phyloP scores from a whole-genome alignment of 2,113 vertebrate species.

The Microtus pennsylvanicus region DNA sequence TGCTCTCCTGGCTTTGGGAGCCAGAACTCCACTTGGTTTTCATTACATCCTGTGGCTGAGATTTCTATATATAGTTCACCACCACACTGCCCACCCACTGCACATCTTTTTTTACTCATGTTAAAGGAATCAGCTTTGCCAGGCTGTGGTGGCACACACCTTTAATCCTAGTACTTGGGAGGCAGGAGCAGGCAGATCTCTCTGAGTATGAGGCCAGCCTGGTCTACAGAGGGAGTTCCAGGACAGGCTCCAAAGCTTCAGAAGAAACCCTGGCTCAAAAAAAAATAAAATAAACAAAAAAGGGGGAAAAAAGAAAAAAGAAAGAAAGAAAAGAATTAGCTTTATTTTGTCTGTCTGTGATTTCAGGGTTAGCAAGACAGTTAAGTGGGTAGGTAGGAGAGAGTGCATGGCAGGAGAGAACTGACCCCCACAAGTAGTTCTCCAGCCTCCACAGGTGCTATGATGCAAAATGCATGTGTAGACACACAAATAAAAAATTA shows the following conservation, averaged over 20 bases:
- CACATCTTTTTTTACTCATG: constrained; percentile 10
- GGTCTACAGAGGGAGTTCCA: too few relatives aligned
- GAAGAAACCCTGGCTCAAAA: too few relatives aligned
- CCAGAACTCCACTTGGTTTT: not conserved
- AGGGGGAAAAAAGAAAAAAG: rapidly evolving
- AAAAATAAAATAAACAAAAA: too few relatives aligned
- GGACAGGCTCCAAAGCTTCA: too few relatives aligned
- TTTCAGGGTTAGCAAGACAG: not conserved
- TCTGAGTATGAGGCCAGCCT: too few relatives aligned
- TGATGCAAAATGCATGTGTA: not conserved
- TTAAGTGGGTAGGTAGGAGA: not conserved
- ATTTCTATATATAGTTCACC: not conserved
- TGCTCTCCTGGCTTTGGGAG: not conserved
- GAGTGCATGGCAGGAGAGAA: not conserved
- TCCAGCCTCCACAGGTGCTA: not conserved
- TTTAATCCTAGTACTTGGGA: too few relatives aligned
- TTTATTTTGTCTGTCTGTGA: not conserved
- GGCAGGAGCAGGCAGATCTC: too few relatives aligned
- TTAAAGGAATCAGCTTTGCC: constrained; percentile 15
- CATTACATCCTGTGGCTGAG: not conserved
- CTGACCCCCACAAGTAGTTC: not conserved
- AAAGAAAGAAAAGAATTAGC: not conserved
- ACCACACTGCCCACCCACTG: not conserved
- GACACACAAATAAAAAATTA: not conserved
- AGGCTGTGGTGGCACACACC: too few relatives aligned